These are phyloP conservation scores for Eulacestoma nigropectus DNA, from an alignment of 2,113 vertebrate species.

Conservation along the genomic window DNA sequence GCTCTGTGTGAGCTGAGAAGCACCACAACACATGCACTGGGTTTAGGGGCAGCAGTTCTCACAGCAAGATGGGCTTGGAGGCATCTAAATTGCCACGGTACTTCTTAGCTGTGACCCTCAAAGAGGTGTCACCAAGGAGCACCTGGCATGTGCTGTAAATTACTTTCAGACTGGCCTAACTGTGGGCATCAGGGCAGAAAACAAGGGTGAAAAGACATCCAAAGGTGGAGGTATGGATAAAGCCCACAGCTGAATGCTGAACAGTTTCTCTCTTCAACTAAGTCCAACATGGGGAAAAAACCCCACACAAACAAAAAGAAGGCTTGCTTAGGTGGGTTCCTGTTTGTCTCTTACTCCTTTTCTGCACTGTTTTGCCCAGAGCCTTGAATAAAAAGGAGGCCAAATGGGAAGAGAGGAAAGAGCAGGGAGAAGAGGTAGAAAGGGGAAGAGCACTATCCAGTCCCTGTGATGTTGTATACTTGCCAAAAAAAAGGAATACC, in stretches of 20 bases:
- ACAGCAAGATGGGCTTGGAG: background rate
- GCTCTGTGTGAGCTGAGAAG: background rate
- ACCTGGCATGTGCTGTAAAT: background rate
- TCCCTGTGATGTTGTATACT: background rate
- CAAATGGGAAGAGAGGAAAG: background rate
- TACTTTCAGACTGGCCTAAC: background rate
- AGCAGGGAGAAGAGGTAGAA: background rate
- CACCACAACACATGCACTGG: background rate
- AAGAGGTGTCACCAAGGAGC: background rate
- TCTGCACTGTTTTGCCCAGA: background rate
- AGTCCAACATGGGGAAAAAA: background rate
- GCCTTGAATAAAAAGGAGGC: background rate
- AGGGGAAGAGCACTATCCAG: background rate
- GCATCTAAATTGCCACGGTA: background rate
- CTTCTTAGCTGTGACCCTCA: background rate
- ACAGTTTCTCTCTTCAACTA: background rate
- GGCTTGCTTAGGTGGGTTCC: background rate
- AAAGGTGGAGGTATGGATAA: background rate
- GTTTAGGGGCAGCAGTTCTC: background rate
- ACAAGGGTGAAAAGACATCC: background rate
- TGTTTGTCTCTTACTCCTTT: background rate
- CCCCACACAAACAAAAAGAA: background rate
- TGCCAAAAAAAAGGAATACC: slow-evolving; percentile 6
- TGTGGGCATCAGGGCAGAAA: background rate
- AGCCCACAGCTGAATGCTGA: background rate